Percentiles rank a stretch among this genome's conserved stretches.
Evolutionary conservation across 2,797 vertebrate genomes (phyloP).

Genomic region (Hoplostethus mediterraneus): DNA sequence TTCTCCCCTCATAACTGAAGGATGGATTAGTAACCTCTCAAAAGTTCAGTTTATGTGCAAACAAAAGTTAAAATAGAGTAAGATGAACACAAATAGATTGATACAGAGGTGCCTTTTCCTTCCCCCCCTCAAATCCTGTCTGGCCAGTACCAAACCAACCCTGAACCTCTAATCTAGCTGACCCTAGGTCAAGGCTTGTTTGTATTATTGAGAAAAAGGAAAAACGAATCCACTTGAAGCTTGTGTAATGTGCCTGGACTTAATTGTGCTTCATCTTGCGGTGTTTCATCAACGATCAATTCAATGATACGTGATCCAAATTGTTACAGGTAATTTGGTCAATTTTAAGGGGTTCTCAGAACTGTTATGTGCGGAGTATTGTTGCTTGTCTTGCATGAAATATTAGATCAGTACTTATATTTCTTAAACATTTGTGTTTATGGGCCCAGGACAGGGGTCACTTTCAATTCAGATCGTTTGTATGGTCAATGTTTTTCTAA

Average conservation of each 20-base stretch:
- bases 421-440: neutral
- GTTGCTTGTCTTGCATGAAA: neutral
- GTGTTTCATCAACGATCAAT: too few relatives aligned
- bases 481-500: neutral
- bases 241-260: neutral
- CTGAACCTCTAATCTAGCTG: conserved; percentile 10
- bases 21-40: too few relatives aligned
- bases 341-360: neutral
- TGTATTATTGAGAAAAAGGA: conserved; percentile 1
- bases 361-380: neutral
- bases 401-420: neutral
- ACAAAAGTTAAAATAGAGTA: too few relatives aligned
- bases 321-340: neutral
- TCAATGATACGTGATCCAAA: neutral
- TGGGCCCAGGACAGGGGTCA: neutral
- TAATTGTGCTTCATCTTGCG: neutral
- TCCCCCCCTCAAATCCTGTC: neutral
- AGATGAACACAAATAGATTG: too few relatives aligned
- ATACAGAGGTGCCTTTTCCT: neutral
- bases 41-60: too few relatives aligned
- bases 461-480: neutral
- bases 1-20: too few relatives aligned
- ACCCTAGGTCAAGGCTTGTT: conserved; percentile 11
- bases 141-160: conserved; percentile 1
- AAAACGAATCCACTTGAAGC: conserved; percentile 4